Conservation (phyloP, 2,888 invertebrate species). For the Dysmachus trigonus region DNA sequence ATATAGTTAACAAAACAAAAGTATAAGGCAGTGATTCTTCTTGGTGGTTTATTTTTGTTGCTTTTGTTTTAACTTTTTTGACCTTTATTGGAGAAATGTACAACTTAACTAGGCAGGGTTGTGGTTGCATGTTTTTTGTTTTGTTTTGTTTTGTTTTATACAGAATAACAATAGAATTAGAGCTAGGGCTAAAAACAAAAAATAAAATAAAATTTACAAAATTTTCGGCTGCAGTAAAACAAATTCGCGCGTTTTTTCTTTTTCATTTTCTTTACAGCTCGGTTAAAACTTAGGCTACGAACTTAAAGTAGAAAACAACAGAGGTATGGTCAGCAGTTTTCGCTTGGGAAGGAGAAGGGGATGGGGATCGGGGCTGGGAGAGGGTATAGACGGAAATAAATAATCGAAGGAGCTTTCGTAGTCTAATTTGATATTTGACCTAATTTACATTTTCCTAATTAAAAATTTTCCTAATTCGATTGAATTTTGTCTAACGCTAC, state of each 20-base stretch:
- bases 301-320: conserved; percentile 17
- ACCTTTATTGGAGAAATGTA: background rate
- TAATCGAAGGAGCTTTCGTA: conserved; percentile 1
- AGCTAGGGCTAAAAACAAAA: background rate
- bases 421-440: conserved; percentile 28
- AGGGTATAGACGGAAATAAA: conserved; percentile 23
- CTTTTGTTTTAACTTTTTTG: background rate
- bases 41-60: conserved; percentile 42
- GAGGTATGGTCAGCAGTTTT: conserved; percentile 32
- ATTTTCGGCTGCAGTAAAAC: conserved; percentile 2
- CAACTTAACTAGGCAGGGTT: background rate
- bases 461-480: conserved; percentile 41
- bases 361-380: background rate
- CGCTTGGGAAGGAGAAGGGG: background rate
- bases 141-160: background rate
- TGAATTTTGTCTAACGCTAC: conserved; percentile 17
- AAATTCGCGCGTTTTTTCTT: background rate
- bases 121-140: background rate
- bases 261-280: conserved; percentile 1
- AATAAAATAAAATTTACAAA: conserved; percentile 14
- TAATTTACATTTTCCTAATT: conserved; percentile 38
- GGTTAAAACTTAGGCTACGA: background rate
- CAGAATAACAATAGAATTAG: background rate
- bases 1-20: conserved; percentile 7
- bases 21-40: conserved; percentile 40